Conservation (phyloP, 2,113 vertebrate species). For the Sardina pilchardus region DNA sequence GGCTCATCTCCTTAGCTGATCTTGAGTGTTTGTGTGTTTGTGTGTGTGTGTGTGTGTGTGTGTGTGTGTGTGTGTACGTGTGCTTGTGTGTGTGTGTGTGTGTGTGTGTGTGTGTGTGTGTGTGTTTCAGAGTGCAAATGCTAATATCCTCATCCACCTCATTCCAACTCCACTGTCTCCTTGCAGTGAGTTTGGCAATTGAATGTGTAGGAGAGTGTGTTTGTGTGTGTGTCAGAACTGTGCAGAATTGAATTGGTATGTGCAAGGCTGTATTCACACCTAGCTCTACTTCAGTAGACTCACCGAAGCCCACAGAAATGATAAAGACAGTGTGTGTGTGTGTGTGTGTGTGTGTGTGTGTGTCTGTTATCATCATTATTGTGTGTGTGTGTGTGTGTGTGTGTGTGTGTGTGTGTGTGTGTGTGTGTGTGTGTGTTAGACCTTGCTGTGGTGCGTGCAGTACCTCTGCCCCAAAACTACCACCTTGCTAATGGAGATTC, state of each 20-base stretch:
- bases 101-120: no score
- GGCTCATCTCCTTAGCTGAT: not conserved
- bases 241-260: not conserved
- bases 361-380: not conserved
- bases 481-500: not conserved
- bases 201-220: not conserved
- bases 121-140: no score
- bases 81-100: no score
- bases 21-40: not conserved
- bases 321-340: no score
- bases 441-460: not conserved
- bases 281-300: not conserved
- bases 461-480: not conserved
- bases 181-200: not conserved
- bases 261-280: not conserved
- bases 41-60: no score
- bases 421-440: not conserved
- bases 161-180: not conserved
- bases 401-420: no score
- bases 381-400: no score
- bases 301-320: not conserved
- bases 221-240: not conserved
- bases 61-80: no score
- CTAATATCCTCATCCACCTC: no score
- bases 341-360: no score